Percentiles rank a stretch among this genome's conserved stretches.
Evolutionary conservation across 2,888 invertebrate genomes (phyloP).

Genomic region (Apantesis nais): DNA sequence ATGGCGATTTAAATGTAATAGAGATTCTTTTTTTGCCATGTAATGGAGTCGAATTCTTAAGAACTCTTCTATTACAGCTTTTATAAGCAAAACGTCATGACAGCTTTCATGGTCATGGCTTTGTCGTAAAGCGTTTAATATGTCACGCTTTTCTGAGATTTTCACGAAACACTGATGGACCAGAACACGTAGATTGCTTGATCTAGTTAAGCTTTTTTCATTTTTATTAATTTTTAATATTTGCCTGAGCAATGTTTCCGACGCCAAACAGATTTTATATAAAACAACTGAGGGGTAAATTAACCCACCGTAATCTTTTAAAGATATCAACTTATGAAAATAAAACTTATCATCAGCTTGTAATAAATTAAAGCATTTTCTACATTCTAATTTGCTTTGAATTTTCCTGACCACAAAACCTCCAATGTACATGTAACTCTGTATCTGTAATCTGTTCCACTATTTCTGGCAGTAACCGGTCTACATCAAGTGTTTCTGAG

Average conservation of each 20-base stretch:
- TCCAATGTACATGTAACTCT: no score
- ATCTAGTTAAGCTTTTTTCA: background rate
- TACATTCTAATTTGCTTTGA: background rate
- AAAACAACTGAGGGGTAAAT: background rate
- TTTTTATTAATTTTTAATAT: background rate
- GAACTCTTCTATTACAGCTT: background rate
- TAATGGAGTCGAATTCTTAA: background rate
- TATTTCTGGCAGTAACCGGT: background rate
- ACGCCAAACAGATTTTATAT: background rate
- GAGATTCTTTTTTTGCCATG: background rate
- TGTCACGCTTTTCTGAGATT: background rate
- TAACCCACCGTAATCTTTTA: background rate
- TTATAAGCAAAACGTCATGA: background rate
- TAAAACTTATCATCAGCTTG: background rate
- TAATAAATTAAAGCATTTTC: background rate
- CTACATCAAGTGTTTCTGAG: background rate
- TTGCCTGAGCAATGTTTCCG: constrained; percentile 1
- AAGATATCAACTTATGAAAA: background rate
- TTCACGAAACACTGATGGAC: background rate
- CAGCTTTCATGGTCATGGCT: background rate
- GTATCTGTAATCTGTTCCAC: constrained; percentile 3
- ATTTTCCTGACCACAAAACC: background rate
- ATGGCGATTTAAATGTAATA: background rate
- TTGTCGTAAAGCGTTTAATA: background rate
- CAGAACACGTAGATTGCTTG: background rate